phyloP scores from a whole-genome alignment of 2,797 vertebrate genomes.

The Allenopithecus nigroviridis region DNA sequence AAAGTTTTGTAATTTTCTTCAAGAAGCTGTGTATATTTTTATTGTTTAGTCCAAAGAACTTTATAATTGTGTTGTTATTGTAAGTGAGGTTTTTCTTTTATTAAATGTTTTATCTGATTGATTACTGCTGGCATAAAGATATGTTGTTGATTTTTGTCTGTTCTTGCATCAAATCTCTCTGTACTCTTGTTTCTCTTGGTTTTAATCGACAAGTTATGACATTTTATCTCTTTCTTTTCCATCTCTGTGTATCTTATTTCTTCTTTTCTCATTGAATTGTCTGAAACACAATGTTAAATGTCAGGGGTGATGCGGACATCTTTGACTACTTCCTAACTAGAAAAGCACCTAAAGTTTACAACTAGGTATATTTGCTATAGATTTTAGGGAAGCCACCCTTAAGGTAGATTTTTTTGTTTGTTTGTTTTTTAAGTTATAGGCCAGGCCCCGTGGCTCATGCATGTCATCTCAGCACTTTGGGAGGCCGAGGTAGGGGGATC shows the following conservation, averaged over 20 bases:
- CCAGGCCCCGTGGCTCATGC: too few species aligned
- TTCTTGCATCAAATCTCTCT: not conserved
- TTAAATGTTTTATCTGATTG: not conserved
- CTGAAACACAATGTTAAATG: not conserved
- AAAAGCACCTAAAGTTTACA: not conserved
- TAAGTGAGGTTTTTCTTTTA: not conserved
- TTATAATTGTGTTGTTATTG: not conserved
- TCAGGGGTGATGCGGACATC: not conserved
- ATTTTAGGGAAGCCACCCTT: not conserved
- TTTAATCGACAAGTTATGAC: too few species aligned
- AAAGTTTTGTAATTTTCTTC: not conserved
- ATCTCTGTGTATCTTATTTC: not conserved
- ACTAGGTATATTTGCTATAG: not conserved
- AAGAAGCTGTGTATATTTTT: not conserved
- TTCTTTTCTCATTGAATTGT: not conserved
- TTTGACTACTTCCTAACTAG: not conserved
- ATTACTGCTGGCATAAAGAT: not conserved
- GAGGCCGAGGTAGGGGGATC: too few species aligned
- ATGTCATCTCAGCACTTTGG: too few species aligned
- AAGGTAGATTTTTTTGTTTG: not conserved
- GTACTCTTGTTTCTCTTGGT: not conserved
- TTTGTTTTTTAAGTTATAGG: too few species aligned
- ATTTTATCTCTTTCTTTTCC: too few species aligned
- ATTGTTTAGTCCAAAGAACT: not conserved
- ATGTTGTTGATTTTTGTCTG: not conserved